These are phyloP conservation scores for Lerista edwardsae DNA, from an alignment of 2,797 vertebrate species.

Conservation along the genomic window DNA sequence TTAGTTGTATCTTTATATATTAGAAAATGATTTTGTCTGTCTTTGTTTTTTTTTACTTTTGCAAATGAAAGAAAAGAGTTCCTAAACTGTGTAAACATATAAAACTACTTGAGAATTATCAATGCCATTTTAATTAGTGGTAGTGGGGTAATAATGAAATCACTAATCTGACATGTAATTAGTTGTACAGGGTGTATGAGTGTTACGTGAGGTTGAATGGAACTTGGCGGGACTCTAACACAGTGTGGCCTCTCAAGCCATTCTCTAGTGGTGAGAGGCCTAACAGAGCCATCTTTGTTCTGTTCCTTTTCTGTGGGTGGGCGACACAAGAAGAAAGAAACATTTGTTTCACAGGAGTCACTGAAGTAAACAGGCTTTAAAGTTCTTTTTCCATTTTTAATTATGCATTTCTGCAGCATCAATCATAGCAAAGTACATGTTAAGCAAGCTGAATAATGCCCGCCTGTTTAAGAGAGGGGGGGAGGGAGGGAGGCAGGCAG, in stretches of 20 bases:
- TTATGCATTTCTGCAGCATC: slow-evolving; percentile 77
- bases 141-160: slow-evolving; percentile 92
- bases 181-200: slow-evolving; percentile 82
- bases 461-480: slow-evolving; percentile 55
- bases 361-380: slow-evolving; percentile 84
- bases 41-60: not conserved
- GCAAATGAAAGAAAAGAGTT: slow-evolving; percentile 25
- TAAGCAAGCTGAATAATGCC: slow-evolving; percentile 57
- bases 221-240: slow-evolving; percentile 82
- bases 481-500: not conserved
- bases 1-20: slow-evolving; percentile 2
- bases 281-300: slow-evolving; percentile 91
- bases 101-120: slow-evolving; percentile 90
- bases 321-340: slow-evolving; percentile 84
- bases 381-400: slow-evolving; percentile 78
- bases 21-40: not conserved
- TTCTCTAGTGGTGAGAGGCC: slow-evolving; percentile 75
- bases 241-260: slow-evolving; percentile 83
- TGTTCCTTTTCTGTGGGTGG: slow-evolving; percentile 88
- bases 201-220: slow-evolving; percentile 81
- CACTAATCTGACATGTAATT: slow-evolving; percentile 88
- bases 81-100: slow-evolving; percentile 78
- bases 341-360: slow-evolving; percentile 89
- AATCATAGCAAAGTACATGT: slow-evolving; percentile 65
- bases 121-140: slow-evolving; percentile 94